Evolutionary conservation across 2,113 vertebrate species (phyloP), one percentile per base, ranked within the genome.

Genomic region (Lepidiolamprologus cunningtoni): DNA sequence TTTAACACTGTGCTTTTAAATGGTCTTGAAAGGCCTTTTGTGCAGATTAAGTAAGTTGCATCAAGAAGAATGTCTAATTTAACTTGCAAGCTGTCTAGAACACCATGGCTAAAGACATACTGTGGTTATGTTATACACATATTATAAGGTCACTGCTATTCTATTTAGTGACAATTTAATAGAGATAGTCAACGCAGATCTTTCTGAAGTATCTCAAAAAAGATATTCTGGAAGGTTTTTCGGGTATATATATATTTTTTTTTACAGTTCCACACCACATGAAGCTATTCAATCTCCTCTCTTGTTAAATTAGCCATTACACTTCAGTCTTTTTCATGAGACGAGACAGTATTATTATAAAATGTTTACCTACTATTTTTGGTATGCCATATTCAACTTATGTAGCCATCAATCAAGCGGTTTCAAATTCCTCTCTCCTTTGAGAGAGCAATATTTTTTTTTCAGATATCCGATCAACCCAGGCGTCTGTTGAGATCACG

Each of bases 51-150:
- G 86, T 53, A 81, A 78, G 26, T 33, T 17, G 17, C 53, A 85
- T 91, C 21, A 85, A 83, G 90, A 53, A 90, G 57, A 37, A 82
- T 80, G 78, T 88, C 54, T 86, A 82, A 89, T 89, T 78, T 89
- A 90, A 88, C 71, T 81, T 66, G 50, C 55, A 86, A 85, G 89
- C 78, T 23, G 37, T 21, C 47, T 82, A 61, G 58, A 71, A 50
- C 52, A 8, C 66, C 82, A 8, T 87, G 66, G 9, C 45, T 80
- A 33, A 47, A 86, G 13, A 12, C 76, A 28, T n/a, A 52, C 68
- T 58, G 47, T 31, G 35, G 71, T 28, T 57, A 35, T 79, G 80
- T 23, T 73, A 28, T 16, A 23, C 52, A 61, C 54, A 40, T n/a
- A 71, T 40, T 68, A 88, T 84, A 21, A 76, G 82, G 40, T 86